Evolutionary conservation across 1,140 invertebrate species (phyloP).

Genomic region (Drosophila lini): DNA sequence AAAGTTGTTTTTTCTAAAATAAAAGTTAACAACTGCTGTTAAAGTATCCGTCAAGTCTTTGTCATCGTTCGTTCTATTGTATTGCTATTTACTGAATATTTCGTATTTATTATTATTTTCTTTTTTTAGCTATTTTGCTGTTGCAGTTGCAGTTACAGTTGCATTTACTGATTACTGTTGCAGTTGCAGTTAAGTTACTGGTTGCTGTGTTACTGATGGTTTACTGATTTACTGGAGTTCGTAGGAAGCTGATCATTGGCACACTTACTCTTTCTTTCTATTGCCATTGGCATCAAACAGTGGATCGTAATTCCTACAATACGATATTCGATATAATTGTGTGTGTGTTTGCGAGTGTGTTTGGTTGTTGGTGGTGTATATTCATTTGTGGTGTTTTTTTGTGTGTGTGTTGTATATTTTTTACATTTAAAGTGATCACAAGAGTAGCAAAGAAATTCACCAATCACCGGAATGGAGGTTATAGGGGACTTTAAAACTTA

Average conservation of each 20-base stretch:
- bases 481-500: constrained; percentile 81
- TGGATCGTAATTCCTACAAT: constrained; percentile 83
- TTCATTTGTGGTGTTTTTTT: constrained; percentile 6
- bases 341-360: constrained; percentile 21
- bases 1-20: not conserved
- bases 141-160: constrained; percentile 32
- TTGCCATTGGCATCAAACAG: constrained; percentile 84
- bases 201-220: constrained; percentile 37
- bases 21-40: not conserved
- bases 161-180: constrained; percentile 41
- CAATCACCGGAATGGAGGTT: constrained; percentile 1
- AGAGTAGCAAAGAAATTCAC: constrained; percentile 1
- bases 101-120: not conserved
- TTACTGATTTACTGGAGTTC: constrained; percentile 26
- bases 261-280: constrained; percentile 81
- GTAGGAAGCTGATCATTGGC: constrained; percentile 20
- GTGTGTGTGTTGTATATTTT: constrained; percentile 1
- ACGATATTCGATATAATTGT: constrained; percentile 33
- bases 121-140: constrained; percentile 11
- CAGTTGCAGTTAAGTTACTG: constrained; percentile 37
- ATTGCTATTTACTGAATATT: not conserved
- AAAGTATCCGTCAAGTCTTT: constrained; percentile 1
- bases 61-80: not conserved
- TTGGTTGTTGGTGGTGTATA: constrained; percentile 2
- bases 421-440: constrained; percentile 9